phyloP scores from a whole-genome alignment of 2,797 vertebrate genomes.

The Danionella dracula region DNA sequence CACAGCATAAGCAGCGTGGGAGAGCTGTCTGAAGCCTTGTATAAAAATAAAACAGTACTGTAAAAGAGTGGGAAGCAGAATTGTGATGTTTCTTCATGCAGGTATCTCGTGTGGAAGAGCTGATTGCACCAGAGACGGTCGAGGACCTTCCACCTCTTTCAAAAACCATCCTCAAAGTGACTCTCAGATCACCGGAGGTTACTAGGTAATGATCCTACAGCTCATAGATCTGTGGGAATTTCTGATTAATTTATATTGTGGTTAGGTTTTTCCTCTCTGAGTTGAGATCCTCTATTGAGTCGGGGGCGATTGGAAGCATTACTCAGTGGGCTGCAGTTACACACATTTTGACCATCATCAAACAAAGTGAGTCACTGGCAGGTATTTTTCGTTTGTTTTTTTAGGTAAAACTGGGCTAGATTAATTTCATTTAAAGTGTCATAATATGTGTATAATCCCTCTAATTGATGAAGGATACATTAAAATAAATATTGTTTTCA shows the following conservation, averaged over 20 bases:
- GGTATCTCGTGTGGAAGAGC: conserved; percentile 70
- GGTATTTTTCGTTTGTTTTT: background rate
- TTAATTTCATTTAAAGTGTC: too few relatives aligned
- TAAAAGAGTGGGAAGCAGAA: background rate
- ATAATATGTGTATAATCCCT: too few relatives aligned
- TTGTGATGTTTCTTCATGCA: conserved; percentile 35
- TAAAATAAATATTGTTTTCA: too few relatives aligned
- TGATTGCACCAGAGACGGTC: conserved; percentile 64
- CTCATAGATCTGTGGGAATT: too few relatives aligned
- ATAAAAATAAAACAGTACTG: background rate
- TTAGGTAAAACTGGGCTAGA: background rate
- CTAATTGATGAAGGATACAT: too few relatives aligned
- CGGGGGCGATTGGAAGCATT: conserved; percentile 74
- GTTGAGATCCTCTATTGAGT: conserved; percentile 68
- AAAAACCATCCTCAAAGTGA: conserved; percentile 68
- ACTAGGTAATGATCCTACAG: conserved; percentile 65
- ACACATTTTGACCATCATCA: conserved; percentile 71
- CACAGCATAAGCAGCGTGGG: background rate
- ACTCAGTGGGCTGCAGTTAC: conserved; percentile 74
- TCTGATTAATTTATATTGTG: background rate
- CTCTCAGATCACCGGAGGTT: conserved; percentile 69
- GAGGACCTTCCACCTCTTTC: conserved; percentile 84
- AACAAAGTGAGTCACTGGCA: conserved; percentile 70
- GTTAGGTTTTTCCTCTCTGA: conserved; percentile 80
- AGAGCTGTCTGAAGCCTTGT: background rate